phyloP scores from a whole-genome alignment of 2,113 vertebrate genomes.

The Eidolon helvum region DNA sequence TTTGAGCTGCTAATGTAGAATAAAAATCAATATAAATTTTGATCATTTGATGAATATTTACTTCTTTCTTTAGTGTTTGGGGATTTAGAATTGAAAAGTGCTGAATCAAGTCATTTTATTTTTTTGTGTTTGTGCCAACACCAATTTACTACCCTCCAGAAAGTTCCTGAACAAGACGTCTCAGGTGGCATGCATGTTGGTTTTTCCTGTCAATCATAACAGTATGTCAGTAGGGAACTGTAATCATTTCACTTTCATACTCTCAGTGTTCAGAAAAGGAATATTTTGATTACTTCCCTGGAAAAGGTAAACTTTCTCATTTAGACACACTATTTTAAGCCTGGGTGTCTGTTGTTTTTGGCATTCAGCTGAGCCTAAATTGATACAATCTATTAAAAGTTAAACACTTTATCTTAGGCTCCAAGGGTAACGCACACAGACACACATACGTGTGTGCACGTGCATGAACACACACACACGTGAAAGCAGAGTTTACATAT shows the following conservation, averaged over 20 bases:
- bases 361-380: constrained; percentile 57
- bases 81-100: constrained; percentile 88
- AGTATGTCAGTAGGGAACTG: constrained; percentile 83
- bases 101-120: constrained; percentile 93
- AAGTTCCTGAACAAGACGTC: constrained; percentile 88
- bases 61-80: constrained; percentile 84
- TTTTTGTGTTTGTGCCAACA: constrained; percentile 92
- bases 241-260: constrained; percentile 87
- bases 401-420: constrained; percentile 75
- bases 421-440: constrained; percentile 33
- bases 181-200: constrained; percentile 85
- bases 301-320: constrained; percentile 83
- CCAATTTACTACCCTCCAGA: constrained; percentile 91
- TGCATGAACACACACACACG: not conserved
- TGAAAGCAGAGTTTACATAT: constrained; percentile 63
- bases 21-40: constrained; percentile 94
- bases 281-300: constrained; percentile 82
- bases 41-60: constrained; percentile 95
- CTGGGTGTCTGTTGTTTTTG: constrained; percentile 68
- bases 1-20: constrained; percentile 92
- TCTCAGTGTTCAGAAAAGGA: constrained; percentile 82
- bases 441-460: not conserved
- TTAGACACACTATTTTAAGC: constrained; percentile 72
- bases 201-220: constrained; percentile 90
- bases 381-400: constrained; percentile 77